Percentiles rank a stretch among this genome's conserved stretches.
Evolutionary conservation across 2,888 invertebrate species (phyloP).

Genomic region (Netelia melanura): DNA sequence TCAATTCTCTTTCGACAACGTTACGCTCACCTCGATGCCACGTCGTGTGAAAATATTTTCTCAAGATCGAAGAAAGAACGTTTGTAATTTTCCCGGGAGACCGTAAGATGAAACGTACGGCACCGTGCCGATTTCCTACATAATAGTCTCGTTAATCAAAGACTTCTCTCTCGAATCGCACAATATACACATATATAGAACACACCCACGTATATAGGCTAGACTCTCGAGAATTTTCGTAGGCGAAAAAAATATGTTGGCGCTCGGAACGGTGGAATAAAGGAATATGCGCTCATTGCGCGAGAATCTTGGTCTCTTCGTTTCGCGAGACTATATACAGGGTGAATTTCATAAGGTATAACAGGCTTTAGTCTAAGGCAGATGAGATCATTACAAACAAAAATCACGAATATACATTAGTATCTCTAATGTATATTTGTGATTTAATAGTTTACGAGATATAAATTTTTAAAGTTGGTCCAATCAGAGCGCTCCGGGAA

Average conservation of each 20-base stretch:
- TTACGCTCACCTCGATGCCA: background rate
- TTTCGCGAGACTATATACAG: background rate
- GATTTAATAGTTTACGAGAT: no score
- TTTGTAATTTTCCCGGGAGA: background rate
- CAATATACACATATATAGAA: background rate
- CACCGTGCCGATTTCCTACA: slow-evolving; percentile 49
- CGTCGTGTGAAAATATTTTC: slow-evolving; percentile 28
- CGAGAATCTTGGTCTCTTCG: background rate
- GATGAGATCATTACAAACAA: no score
- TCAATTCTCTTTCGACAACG: background rate
- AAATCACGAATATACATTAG: no score
- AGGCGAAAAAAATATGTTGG: slow-evolving; percentile 15
- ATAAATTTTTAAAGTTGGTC: no score
- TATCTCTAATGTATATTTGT: no score
- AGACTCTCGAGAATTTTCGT: slow-evolving; percentile 30
- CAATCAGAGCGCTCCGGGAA: no score
- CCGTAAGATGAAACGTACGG: slow-evolving; percentile 57
- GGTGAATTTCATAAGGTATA: no score
- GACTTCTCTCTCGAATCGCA: background rate
- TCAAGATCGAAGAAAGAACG: slow-evolving; percentile 35
- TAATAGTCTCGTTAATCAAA: slow-evolving; percentile 66
- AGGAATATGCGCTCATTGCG: slow-evolving; percentile 48
- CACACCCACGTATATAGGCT: slow-evolving; percentile 5
- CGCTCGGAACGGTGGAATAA: slow-evolving; percentile 13
- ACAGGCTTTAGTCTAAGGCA: no score